phyloP scores from a whole-genome alignment of 2,797 vertebrate species.

The Lateolabrax maculatus region DNA sequence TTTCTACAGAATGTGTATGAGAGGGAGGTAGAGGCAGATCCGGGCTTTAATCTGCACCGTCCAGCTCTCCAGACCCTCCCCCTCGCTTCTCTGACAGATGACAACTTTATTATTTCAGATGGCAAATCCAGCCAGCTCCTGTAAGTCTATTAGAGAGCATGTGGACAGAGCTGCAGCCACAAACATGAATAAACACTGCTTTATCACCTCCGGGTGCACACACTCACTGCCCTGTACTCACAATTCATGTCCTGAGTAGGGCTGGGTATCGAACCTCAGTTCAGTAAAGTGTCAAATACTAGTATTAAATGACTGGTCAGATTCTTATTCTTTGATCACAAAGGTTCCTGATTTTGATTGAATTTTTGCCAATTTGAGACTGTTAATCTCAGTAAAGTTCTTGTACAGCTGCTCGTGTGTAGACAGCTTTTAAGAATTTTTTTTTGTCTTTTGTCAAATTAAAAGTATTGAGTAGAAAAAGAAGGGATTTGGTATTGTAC shows the following conservation, averaged over 20 bases:
- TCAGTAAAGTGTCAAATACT: neutral
- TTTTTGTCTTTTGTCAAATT: neutral
- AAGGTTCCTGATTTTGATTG: neutral
- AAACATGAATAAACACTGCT: slow-evolving; percentile 70
- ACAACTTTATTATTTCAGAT: slow-evolving; percentile 88
- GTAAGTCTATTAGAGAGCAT: slow-evolving; percentile 66
- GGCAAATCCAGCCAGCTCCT: slow-evolving; percentile 73
- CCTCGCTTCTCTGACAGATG: slow-evolving; percentile 82
- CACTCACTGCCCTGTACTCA: slow-evolving; percentile 1
- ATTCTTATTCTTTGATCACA: neutral
- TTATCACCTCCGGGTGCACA: slow-evolving; percentile 34
- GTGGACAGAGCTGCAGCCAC: slow-evolving; percentile 61
- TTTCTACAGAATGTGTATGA: slow-evolving; percentile 47
- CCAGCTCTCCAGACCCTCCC: slow-evolving; percentile 62
- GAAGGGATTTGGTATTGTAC: neutral
- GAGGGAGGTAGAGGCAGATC: slow-evolving; percentile 64
- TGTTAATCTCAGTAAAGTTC: neutral
- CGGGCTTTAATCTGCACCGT: slow-evolving; percentile 79
- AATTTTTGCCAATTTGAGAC: neutral
- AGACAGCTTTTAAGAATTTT: neutral
- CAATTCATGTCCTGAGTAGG: neutral
- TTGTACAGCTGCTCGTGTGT: neutral
- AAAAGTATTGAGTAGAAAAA: neutral
- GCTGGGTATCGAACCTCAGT: neutral
- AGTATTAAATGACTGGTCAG: neutral